These are phyloP conservation scores for Gyrodactylus bullatarudis DNA, from an alignment of 1,140 invertebrate species.

Conservation along the genomic window DNA sequence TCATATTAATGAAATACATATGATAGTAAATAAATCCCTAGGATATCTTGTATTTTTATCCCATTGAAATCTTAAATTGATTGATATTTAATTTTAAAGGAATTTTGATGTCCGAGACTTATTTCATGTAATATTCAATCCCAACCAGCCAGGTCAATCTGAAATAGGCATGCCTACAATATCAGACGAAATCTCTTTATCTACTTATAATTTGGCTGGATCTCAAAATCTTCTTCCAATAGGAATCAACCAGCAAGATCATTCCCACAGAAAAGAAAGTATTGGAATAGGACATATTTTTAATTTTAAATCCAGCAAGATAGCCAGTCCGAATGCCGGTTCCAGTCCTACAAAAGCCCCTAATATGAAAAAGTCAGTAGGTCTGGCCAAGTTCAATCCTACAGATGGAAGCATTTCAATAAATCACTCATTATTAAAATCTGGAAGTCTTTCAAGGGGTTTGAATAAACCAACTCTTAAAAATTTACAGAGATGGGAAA, in stretches of 20 bases:
- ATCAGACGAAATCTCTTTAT: neutral
- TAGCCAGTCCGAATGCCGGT: neutral
- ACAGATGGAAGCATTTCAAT: neutral
- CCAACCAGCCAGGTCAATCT: neutral
- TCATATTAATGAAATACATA: too few relatives aligned
- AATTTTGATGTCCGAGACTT: neutral
- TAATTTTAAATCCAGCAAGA: neutral
- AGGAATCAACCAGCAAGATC: neutral
- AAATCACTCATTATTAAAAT: neutral
- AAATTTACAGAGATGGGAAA: slow-evolving; percentile 6
- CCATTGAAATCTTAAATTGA: too few relatives aligned
- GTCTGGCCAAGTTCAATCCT: neutral
- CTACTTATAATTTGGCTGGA: neutral
- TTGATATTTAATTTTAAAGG: too few relatives aligned
- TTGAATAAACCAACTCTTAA: neutral
- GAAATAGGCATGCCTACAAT: too few relatives aligned
- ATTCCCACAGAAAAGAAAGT: neutral
- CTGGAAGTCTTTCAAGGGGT: neutral
- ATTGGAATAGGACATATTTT: neutral
- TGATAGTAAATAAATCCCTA: too few relatives aligned
- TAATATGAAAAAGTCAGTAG: neutral
- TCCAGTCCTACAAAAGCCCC: neutral
- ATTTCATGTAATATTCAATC: neutral
- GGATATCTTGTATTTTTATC: too few relatives aligned
- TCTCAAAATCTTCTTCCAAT: neutral